Percentiles rank a stretch among this genome's conserved stretches.
phyloP scores from a whole-genome alignment of 2,888 invertebrate species.

The Coelinius sp. region DNA sequence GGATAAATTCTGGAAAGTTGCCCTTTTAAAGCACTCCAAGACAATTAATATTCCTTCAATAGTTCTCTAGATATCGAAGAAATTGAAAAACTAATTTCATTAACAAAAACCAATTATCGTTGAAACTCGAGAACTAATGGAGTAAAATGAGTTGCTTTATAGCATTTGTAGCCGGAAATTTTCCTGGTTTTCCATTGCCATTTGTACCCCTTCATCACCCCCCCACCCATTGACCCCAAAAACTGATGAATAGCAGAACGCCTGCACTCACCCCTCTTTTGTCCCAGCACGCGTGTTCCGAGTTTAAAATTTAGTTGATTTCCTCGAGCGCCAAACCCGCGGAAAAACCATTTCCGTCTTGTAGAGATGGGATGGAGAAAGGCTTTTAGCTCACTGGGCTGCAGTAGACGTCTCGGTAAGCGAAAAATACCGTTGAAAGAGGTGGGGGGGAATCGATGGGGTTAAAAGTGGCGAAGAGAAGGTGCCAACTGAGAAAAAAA shows the following conservation, averaged over 20 bases:
- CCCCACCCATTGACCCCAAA: not conserved
- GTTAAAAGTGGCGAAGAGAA: constrained; percentile 19
- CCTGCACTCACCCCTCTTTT: not conserved
- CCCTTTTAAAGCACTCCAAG: too few species aligned
- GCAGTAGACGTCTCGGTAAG: constrained; percentile 13
- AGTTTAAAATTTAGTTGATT: constrained; percentile 8
- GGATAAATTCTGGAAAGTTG: too few species aligned
- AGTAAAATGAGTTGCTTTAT: not conserved
- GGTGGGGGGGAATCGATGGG: constrained; percentile 15
- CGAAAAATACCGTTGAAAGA: constrained; percentile 4
- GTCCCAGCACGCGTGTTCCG: not conserved
- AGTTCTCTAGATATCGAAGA: not conserved
- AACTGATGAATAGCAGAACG: not conserved
- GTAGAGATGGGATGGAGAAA: constrained; percentile 11
- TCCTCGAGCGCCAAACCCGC: not conserved
- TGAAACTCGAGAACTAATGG: not conserved
- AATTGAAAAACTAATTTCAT: not conserved
- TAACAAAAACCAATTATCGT: not conserved
- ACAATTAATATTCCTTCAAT: not conserved
- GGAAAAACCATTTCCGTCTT: constrained; percentile 30
- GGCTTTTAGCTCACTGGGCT: constrained; percentile 26
- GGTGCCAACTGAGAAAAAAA: not conserved
- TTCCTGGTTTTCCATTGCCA: not conserved
- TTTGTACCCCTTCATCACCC: not conserved
- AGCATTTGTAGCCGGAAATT: not conserved